These are phyloP conservation scores for Acheta domesticus DNA, from an alignment of 2,888 invertebrate genomes.

Conservation along the genomic window DNA sequence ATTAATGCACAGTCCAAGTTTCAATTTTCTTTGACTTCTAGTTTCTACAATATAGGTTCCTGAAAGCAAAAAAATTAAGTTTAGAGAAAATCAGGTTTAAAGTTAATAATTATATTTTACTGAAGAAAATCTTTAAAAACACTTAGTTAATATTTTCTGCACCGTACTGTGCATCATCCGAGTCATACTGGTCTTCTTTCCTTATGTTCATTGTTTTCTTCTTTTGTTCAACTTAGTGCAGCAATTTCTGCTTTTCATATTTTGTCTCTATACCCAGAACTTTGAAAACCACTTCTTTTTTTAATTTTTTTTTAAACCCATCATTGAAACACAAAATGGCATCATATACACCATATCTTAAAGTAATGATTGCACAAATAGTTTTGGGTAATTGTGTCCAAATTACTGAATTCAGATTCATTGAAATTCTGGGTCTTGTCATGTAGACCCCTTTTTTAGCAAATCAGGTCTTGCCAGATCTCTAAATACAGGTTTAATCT, in stretches of 20 bases:
- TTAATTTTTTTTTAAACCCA: background rate
- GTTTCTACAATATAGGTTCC: background rate
- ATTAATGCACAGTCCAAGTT: no score
- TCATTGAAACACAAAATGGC: background rate
- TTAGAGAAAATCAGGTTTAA: background rate
- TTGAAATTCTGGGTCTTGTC: background rate
- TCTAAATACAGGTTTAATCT: background rate
- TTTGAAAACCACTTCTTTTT: background rate
- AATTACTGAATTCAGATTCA: no score
- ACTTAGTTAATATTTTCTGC: no score
- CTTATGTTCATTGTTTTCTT: no score
- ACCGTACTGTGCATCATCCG: no score
- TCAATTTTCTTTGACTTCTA: no score
- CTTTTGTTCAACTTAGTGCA: no score
- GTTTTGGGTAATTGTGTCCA: no score
- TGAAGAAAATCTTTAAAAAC: no score
- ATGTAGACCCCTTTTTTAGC: background rate
- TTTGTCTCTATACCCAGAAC: background rate
- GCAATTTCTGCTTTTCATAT: background rate
- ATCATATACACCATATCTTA: background rate
- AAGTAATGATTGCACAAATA: background rate
- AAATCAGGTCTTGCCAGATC: background rate
- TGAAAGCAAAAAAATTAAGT: background rate
- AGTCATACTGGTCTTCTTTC: no score
- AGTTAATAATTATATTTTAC: no score